Percentiles rank a stretch among this genome's conserved stretches.
Evolutionary conservation across 2,888 invertebrate genomes (phyloP).

Genomic region (Mechanitis mazaeus): DNA sequence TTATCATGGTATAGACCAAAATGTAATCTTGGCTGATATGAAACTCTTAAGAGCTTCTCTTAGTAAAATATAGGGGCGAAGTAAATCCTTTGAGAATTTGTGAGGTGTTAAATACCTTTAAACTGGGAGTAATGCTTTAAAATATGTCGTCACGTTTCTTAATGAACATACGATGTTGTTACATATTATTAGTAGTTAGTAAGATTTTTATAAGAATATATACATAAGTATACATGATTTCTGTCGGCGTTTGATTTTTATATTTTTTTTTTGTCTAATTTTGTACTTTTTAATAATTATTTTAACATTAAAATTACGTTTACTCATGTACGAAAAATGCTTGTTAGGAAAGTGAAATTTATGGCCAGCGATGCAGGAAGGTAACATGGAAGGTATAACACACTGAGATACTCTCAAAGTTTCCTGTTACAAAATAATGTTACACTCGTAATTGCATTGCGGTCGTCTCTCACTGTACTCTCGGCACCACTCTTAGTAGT

Average conservation of each 20-base stretch:
- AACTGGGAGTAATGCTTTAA: conserved; percentile 15
- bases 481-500: not conserved
- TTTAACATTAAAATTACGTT: too few species aligned
- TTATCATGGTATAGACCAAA: conserved; percentile 42
- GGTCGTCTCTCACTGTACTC: conserved; percentile 19
- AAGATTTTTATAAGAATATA: not conserved
- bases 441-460: conserved; percentile 13
- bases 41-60: conserved; percentile 41
- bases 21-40: conserved; percentile 44
- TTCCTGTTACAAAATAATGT: conserved; percentile 11
- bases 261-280: too few species aligned
- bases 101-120: conserved; percentile 17
- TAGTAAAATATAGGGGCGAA: conserved; percentile 29
- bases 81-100: conserved; percentile 23
- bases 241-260: too few species aligned
- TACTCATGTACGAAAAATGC: too few species aligned
- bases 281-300: too few species aligned
- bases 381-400: not conserved
- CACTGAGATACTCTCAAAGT: not conserved
- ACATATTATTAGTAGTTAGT: not conserved
- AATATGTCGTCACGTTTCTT: conserved; percentile 6
- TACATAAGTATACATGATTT: not conserved
- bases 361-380: too few species aligned
- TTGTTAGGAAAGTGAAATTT: too few species aligned
- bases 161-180: not conserved